Conservation (phyloP, 2,888 invertebrate genomes). For the Alitta virens region DNA sequence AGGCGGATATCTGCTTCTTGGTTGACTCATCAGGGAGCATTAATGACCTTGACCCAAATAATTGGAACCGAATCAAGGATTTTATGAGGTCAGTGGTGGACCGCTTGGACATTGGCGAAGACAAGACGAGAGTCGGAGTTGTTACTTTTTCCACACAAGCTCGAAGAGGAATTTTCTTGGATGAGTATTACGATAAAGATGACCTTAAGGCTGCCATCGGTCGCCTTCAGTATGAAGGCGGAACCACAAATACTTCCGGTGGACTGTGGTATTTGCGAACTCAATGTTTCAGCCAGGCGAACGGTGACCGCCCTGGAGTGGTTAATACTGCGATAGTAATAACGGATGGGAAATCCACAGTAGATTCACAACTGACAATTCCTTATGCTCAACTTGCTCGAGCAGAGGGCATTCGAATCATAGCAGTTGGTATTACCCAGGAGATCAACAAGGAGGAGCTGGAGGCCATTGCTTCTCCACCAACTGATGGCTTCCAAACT, state of each 20-base stretch:
- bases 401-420: neutral
- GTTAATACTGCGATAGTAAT: conserved; percentile 15
- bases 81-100: conserved; percentile 14
- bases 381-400: conserved; percentile 3
- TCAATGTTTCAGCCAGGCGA: conserved; percentile 1
- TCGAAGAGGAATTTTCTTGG: conserved; percentile 10
- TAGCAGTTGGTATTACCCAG: conserved; percentile 10
- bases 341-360: conserved; percentile 14
- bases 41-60: conserved; percentile 10
- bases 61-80: conserved; percentile 10
- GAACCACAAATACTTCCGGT: conserved; percentile 25
- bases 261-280: conserved; percentile 15
- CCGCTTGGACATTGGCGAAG: conserved; percentile 9
- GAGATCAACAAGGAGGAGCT: conserved; percentile 13
- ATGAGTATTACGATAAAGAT: neutral
- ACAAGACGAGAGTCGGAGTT: conserved; percentile 4
- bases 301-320: conserved; percentile 7
- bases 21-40: conserved; percentile 20
- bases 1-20: conserved; percentile 19
- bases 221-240: conserved; percentile 15
- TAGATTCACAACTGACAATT: conserved; percentile 1
- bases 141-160: conserved; percentile 18
- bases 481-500: neutral
- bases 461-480: conserved; percentile 14
- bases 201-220: conserved; percentile 9